Conservation (phyloP, 2,888 invertebrate genomes). For the Cartodere bifasciata region DNA sequence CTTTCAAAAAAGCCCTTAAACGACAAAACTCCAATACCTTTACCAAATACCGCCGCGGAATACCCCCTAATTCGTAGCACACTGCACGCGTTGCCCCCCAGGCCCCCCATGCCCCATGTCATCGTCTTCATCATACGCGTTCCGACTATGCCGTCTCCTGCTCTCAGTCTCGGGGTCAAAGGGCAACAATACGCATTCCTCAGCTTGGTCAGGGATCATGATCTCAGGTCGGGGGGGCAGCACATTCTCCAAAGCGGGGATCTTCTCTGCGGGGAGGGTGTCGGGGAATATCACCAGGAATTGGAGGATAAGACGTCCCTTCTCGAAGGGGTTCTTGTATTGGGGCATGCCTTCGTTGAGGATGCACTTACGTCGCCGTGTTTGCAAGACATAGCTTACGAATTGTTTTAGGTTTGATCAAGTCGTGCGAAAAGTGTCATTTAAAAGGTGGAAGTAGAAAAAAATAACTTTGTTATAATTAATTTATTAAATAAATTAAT, state of each 20-base stretch:
- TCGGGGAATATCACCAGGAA: slow-evolving; percentile 84
- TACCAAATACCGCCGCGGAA: no score
- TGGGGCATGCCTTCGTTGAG: slow-evolving; percentile 94
- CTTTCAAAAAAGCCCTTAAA: no score
- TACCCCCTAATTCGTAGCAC: slow-evolving; percentile 66
- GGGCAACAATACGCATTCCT: slow-evolving; percentile 62
- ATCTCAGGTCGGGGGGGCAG: slow-evolving; percentile 60
- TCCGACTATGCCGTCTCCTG: slow-evolving; percentile 52
- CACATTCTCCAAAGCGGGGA: slow-evolving; percentile 66
- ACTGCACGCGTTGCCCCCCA: slow-evolving; percentile 58
- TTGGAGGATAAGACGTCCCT: slow-evolving; percentile 79
- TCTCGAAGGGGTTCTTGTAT: slow-evolving; percentile 87
- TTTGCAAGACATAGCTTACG: no score
- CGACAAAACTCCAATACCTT: no score
- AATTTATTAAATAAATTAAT: no score
- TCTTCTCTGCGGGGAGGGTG: slow-evolving; percentile 54
- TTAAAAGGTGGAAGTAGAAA: no score
- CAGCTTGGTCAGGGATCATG: slow-evolving; percentile 64
- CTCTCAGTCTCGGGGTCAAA: slow-evolving; percentile 66
- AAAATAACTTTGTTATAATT: no score
- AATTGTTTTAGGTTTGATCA: no score
- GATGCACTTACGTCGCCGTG: slow-evolving; percentile 83
- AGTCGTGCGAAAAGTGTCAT: no score
- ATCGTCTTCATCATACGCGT: slow-evolving; percentile 71
- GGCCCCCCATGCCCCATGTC: slow-evolving; percentile 45